Percentiles rank a stretch among this genome's conserved stretches.
Evolutionary conservation across 2,797 vertebrate genomes (phyloP).

Genomic region (Oreonectes daqikongensis): DNA sequence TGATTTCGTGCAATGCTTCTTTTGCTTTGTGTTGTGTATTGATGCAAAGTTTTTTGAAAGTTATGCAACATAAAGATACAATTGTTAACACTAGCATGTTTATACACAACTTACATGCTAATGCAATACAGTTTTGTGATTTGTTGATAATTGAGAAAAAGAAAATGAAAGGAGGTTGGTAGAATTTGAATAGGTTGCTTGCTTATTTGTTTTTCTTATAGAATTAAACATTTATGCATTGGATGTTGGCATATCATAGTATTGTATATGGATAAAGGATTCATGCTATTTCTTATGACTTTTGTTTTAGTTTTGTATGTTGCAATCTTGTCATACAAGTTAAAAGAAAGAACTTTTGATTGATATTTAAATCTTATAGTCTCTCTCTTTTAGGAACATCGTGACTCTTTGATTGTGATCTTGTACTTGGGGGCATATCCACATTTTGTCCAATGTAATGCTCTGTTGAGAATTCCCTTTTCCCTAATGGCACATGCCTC

Average conservation of each 20-base stretch:
- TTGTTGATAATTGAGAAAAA: slow-evolving; percentile 1
- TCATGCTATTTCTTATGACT: not conserved
- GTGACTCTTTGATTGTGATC: not conserved
- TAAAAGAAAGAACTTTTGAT: not conserved
- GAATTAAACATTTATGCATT: not conserved
- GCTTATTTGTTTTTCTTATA: not conserved
- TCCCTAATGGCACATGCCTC: not conserved
- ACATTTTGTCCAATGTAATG: not conserved
- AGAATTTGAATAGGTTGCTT: not conserved
- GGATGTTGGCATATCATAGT: not conserved
- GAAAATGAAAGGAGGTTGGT: not conserved
- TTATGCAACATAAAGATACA: not conserved
- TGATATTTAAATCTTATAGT: not conserved
- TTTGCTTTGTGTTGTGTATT: not conserved
- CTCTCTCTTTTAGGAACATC: not conserved
- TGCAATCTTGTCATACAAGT: rapidly evolving
- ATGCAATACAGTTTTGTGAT: not conserved
- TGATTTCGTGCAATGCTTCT: not conserved
- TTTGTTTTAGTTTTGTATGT: not conserved
- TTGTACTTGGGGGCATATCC: not conserved
- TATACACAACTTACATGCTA: slow-evolving; percentile 4
- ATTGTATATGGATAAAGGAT: too few species aligned
- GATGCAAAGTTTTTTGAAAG: not conserved
- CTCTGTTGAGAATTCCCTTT: not conserved
- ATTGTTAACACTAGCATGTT: not conserved